These are phyloP conservation scores for Drymonia ruficornis DNA, from an alignment of 2,888 invertebrate species.

Conservation along the genomic window DNA sequence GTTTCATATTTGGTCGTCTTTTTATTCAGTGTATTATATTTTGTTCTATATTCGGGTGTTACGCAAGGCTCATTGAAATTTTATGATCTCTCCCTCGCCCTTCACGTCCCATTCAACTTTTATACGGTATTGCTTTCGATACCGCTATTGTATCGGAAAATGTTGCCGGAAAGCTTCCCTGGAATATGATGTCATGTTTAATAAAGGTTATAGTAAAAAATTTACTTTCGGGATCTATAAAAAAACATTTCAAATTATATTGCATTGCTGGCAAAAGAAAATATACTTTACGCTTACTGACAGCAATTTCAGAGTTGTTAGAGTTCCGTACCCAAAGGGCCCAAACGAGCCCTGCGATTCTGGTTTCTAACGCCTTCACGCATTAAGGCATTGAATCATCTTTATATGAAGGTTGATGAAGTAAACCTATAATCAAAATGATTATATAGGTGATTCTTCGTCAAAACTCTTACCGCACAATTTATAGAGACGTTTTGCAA, in stretches of 20 bases:
- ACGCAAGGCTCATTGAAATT: slow-evolving; percentile 69
- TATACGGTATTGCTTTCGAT: slow-evolving; percentile 49
- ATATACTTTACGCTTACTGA: neutral
- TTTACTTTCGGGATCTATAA: slow-evolving; percentile 14
- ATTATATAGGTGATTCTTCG: too few relatives aligned
- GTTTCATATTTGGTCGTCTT: neutral
- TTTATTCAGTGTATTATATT: neutral
- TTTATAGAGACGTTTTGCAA: too few relatives aligned
- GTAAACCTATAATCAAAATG: too few relatives aligned
- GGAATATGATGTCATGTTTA: slow-evolving; percentile 2
- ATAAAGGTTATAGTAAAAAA: slow-evolving; percentile 2
- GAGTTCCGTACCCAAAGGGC: too few relatives aligned
- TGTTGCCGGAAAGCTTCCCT: neutral
- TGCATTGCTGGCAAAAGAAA: neutral
- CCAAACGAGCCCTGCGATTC: too few relatives aligned
- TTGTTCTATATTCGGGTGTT: slow-evolving; percentile 36
- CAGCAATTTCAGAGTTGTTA: too few relatives aligned
- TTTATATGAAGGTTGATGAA: too few relatives aligned
- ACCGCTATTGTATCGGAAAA: slow-evolving; percentile 1
- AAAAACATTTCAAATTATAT: slow-evolving; percentile 12
- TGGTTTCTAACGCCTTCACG: too few relatives aligned
- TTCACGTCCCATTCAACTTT: slow-evolving; percentile 52
- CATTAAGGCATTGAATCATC: too few relatives aligned
- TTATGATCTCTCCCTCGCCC: slow-evolving; percentile 46
- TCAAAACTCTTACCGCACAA: too few relatives aligned